Evolutionary conservation across 2,888 invertebrate genomes (phyloP).

Genomic region (Acronicta leporina): DNA sequence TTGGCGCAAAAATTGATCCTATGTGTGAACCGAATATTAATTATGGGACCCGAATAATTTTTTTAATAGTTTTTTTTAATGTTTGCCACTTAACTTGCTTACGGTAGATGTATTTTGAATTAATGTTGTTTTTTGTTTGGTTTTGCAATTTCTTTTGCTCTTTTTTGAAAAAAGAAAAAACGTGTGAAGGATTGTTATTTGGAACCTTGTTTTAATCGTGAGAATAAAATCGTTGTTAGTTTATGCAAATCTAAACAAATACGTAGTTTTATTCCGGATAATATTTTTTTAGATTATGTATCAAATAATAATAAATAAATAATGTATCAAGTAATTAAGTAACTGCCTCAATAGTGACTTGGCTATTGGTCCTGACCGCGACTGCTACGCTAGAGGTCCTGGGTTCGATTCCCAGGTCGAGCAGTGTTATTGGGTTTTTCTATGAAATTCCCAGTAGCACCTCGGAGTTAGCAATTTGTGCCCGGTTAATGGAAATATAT

Average conservation of each 20-base stretch:
- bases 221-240: conserved; percentile 11
- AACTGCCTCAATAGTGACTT: no score
- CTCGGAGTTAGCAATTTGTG: no score
- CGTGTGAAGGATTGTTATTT: conserved; percentile 55
- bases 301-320: no score
- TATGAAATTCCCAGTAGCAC: no score
- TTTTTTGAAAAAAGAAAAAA: conserved; percentile 47
- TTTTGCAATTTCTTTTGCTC: conserved; percentile 34
- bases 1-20: conserved; percentile 56
- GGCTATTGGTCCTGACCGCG: no score
- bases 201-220: conserved; percentile 2
- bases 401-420: no score
- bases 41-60: conserved; percentile 51
- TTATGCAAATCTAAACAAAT: conserved; percentile 14
- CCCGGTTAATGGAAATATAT: no score
- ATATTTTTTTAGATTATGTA: no score
- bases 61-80: conserved; percentile 54
- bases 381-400: no score
- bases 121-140: conserved; percentile 56
- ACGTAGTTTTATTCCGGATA: no score
- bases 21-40: conserved; percentile 71
- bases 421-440: no score
- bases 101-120: conserved; percentile 71
- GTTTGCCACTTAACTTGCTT: conserved; percentile 70
- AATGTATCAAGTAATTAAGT: no score